Evolutionary conservation across 2,888 invertebrate genomes (phyloP).

Genomic region (Conistra vaccinii): DNA sequence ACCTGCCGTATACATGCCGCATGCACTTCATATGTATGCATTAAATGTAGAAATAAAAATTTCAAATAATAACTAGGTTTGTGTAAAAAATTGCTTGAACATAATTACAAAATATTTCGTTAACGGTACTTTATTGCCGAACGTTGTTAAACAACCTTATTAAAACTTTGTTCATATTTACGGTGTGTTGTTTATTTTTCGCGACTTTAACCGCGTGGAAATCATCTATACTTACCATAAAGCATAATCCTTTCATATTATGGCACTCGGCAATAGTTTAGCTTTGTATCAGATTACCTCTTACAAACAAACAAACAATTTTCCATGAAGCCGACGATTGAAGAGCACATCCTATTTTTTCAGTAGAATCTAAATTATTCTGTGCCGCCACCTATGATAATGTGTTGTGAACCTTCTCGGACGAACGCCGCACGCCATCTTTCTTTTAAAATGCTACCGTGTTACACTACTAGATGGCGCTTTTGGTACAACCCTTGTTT

Average conservation of each 20-base stretch:
- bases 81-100: too few relatives aligned
- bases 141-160: not conserved
- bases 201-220: not conserved
- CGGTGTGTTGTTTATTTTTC: not conserved
- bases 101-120: too few relatives aligned
- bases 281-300: not conserved
- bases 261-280: not conserved
- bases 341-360: not conserved
- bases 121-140: not conserved
- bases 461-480: conserved; percentile 15
- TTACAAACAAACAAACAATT: not conserved
- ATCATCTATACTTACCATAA: not conserved
- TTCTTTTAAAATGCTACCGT: not conserved
- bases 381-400: conserved; percentile 24
- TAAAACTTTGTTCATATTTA: not conserved
- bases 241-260: too few relatives aligned
- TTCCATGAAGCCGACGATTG: not conserved
- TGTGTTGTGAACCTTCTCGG: not conserved
- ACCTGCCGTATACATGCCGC: not conserved
- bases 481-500: not conserved
- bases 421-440: not conserved
- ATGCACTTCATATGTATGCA: not conserved
- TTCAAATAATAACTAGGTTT: not conserved
- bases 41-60: not conserved
- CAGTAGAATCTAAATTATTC: not conserved